These are phyloP conservation scores for Serinus canaria DNA, from an alignment of 2,113 vertebrate genomes.

Conservation along the genomic window DNA sequence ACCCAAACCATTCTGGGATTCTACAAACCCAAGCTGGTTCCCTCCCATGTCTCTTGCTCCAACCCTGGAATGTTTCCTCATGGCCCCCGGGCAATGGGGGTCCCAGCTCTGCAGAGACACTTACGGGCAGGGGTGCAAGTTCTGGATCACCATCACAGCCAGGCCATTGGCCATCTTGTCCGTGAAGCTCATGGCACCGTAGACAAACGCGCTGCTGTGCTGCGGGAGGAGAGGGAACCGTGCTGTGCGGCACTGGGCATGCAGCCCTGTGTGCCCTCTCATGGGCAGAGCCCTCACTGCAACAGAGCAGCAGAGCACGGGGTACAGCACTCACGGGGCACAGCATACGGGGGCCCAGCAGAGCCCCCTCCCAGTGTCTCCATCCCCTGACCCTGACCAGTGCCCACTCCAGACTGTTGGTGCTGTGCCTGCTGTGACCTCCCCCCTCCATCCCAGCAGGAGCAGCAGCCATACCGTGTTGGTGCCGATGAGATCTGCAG, in stretches of 20 bases:
- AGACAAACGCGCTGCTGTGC: constrained; percentile 93
- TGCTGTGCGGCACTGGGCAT: neutral
- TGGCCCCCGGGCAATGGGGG: fast-evolving
- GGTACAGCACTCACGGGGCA: neutral
- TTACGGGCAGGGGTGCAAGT: constrained; percentile 90
- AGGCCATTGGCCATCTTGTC: constrained; percentile 93
- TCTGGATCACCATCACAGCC: constrained; percentile 88
- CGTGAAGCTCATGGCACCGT: constrained; percentile 94
- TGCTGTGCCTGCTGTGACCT: fast-evolving
- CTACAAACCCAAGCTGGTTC: neutral
- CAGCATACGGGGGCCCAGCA: neutral
- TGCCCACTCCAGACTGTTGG: neutral
- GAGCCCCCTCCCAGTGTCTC: neutral
- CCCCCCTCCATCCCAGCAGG: fast-evolving
- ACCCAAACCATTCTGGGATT: neutral
- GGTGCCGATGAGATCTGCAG: constrained; percentile 88
- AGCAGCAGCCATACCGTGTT: constrained; percentile 76
- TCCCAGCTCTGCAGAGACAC: neutral
- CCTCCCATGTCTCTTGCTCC: fast-evolving
- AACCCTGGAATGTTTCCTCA: neutral
- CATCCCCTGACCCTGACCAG: fast-evolving
- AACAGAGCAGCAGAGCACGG: neutral
- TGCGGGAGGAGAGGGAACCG: constrained; percentile 48
- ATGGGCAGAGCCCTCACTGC: constrained; percentile 24
- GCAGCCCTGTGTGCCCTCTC: neutral